Conservation (phyloP, 64 coral and sea anemone genomes). For the Cladopsammia gracilis region DNA sequence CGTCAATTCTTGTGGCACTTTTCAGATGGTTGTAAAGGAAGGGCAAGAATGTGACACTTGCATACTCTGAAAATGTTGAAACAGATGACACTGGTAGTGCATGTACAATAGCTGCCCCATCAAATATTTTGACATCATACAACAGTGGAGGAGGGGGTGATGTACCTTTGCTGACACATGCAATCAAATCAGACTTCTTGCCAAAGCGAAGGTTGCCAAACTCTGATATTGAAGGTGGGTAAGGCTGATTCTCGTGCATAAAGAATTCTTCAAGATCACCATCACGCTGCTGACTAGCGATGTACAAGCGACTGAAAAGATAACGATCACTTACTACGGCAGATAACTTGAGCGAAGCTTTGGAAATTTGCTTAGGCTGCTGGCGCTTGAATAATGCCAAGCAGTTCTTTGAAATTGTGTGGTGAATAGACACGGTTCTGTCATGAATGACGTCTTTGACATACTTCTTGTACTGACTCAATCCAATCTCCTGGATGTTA, state of each 20-base stretch:
- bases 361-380: constrained; percentile 13
- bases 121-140: constrained; percentile 27
- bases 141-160: not conserved
- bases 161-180: not conserved
- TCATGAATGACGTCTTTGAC: constrained; percentile 32
- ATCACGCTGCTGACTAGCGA: constrained; percentile 18
- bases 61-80: constrained; percentile 52
- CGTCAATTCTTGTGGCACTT: not conserved
- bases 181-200: constrained; percentile 35
- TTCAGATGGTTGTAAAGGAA: not conserved
- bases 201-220: constrained; percentile 9
- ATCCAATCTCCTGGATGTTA: constrained; percentile 39
- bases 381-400: constrained; percentile 29
- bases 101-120: constrained; percentile 50
- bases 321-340: constrained; percentile 7
- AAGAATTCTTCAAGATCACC: constrained; percentile 56
- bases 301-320: constrained; percentile 49
- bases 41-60: constrained; percentile 19
- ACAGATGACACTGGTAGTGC: constrained; percentile 25
- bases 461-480: constrained; percentile 25
- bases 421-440: constrained; percentile 5
- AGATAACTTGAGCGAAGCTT: constrained; percentile 7
- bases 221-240: constrained; percentile 37
- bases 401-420: constrained; percentile 53
- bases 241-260: constrained; percentile 52